A percentile compares a stretch with the other conserved stretches of the same genome.
phyloP scores from a whole-genome alignment of 2,888 invertebrate genomes.

The Diaperis boleti region DNA sequence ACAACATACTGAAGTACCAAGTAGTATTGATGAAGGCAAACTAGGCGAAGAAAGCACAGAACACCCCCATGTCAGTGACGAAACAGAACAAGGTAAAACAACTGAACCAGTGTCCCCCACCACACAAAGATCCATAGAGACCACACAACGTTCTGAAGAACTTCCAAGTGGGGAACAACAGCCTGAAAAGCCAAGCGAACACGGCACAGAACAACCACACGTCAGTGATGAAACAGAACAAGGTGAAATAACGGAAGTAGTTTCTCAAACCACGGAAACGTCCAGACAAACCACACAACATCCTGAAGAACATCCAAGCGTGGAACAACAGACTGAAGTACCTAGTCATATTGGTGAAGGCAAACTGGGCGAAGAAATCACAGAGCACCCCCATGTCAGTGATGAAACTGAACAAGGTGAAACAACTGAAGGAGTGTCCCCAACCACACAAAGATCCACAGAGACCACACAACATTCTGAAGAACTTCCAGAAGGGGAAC shows the following conservation, averaged over 20 bases:
- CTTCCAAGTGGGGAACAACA: slow-evolving; percentile 14
- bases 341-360: slow-evolving; percentile 32
- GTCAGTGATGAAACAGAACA: slow-evolving; percentile 7
- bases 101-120: too few species aligned
- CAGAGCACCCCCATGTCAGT: too few species aligned
- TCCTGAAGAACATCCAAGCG: background rate
- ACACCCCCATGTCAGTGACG: too few species aligned
- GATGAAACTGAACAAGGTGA: slow-evolving; percentile 16
- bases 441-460: slow-evolving; percentile 32
- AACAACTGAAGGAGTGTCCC: slow-evolving; percentile 2
- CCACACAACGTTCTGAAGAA: too few species aligned
- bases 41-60: too few species aligned
- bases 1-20: too few species aligned
- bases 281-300: slow-evolving; percentile 1
- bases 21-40: too few species aligned
- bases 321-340: slow-evolving; percentile 19
- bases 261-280: slow-evolving; percentile 34
- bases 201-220: background rate
- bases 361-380: slow-evolving; percentile 39
- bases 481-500: background rate
- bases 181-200: background rate
- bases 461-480: background rate
- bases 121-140: too few species aligned
- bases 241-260: background rate
- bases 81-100: too few species aligned